A percentile compares a stretch with the other conserved stretches of the same genome.
phyloP scores from a whole-genome alignment of 2,888 invertebrate species.

The Lithophane ornitopus region DNA sequence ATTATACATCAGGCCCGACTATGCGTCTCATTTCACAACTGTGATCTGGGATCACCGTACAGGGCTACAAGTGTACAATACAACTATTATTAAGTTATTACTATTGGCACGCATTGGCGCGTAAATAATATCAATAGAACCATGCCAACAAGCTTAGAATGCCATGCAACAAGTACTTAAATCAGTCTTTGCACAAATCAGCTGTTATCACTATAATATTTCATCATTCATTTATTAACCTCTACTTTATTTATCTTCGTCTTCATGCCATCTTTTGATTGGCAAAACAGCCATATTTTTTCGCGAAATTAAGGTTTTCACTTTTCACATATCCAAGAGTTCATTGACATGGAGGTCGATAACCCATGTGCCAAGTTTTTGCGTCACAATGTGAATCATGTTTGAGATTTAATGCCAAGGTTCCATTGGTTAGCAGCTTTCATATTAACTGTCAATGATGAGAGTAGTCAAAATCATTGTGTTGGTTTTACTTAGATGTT shows the following conservation, averaged over 20 bases:
- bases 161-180: not conserved
- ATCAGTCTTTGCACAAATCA: conserved; percentile 4
- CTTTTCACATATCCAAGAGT: conserved; percentile 66
- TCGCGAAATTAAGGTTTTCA: conserved; percentile 47
- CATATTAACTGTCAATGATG: conserved; percentile 38
- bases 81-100: not conserved
- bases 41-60: conserved; percentile 87
- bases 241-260: not conserved
- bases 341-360: conserved; percentile 77
- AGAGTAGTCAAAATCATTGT: conserved; percentile 36
- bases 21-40: conserved; percentile 86
- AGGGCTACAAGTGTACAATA: conserved; percentile 76
- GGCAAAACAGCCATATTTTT: not conserved
- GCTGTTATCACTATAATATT: conserved; percentile 17
- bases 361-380: conserved; percentile 74
- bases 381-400: conserved; percentile 74
- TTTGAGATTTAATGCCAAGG: conserved; percentile 76
- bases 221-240: not conserved
- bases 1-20: conserved; percentile 83
- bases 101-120: not conserved
- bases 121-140: not conserved
- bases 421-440: conserved; percentile 68
- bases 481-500: conserved; percentile 5
- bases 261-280: not conserved
- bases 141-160: not conserved